Conservation (phyloP, 2,113 vertebrate species). For the Ptyas mucosa region DNA sequence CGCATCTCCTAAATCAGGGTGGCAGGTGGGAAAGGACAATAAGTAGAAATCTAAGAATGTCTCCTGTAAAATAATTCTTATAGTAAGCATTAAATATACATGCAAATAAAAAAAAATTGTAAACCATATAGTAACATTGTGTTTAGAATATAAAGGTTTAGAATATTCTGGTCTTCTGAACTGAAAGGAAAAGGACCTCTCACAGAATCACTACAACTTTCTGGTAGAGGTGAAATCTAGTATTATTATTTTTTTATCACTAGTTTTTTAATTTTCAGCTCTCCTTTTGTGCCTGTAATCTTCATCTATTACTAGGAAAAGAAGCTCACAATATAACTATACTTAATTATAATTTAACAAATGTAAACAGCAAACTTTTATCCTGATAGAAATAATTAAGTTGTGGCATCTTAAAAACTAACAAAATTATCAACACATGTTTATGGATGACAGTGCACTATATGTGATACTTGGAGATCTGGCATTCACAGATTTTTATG, state of each 20-base stretch:
- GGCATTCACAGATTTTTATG: background rate
- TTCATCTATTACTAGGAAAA: background rate
- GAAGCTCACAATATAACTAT: background rate
- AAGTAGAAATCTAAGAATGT: background rate
- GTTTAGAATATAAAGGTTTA: background rate
- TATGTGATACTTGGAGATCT: background rate
- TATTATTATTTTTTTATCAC: too few species aligned
- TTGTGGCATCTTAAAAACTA: background rate
- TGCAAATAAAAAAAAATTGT: background rate
- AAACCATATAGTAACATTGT: background rate
- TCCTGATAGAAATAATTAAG: background rate
- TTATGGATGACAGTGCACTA: background rate
- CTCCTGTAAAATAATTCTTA: background rate
- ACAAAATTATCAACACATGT: background rate
- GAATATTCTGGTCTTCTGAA: background rate
- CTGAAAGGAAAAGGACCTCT: background rate
- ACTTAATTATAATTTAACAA: background rate
- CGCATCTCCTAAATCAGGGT: background rate
- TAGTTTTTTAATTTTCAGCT: background rate
- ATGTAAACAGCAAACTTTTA: background rate
- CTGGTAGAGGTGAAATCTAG: background rate
- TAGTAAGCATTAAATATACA: background rate
- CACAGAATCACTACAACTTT: background rate
- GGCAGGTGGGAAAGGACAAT: background rate
- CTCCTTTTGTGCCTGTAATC: background rate